Evolutionary conservation across 2,113 vertebrate genomes (phyloP), one percentile per base, ranked within the genome.

Genomic region (Albula glossodonta): DNA sequence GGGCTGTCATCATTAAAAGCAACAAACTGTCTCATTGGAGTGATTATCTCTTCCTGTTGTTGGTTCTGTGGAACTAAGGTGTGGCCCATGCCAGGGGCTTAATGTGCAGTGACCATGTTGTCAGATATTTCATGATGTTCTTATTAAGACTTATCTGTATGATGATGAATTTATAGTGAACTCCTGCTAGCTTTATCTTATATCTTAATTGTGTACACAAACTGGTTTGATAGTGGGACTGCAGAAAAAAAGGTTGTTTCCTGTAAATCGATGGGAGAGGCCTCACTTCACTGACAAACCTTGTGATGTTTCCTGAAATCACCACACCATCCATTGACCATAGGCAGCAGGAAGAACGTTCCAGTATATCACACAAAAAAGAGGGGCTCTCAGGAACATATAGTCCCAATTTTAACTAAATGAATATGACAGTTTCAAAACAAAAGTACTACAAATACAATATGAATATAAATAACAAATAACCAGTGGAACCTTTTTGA

Each of bases 61-160:
- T 53, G 77, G 48, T 17, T 53, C 83, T 6, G 74, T 52, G 13
- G 83, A 78, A 22, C 7, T 78, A 74, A 78, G 83, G 50, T 57
- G 66, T 77, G 57, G 74, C 83, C 31, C 83, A 48, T 52, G n/a
- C 66, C 51, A 19, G 52, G 66, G 70, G 53, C 22, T 78, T 41
- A 51, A 13, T 22, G 15, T 48, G 63, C 51, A 41, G 17, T 77
- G 31, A 81, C 82, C 56, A 86, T 86, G 50, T n/a, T n/a, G 50
- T 25, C 10, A 48, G 9, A 60, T 51, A 41, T n/a, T 82, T 17
- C 31, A 22, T 80, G 50, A 8, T 3, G 48, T 31, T 66, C 17
- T 19, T 22, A 19, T 19, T 22, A 22, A 66, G 60, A 9, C 19
- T 0, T 19, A 66, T 19, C 60, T 5, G 60, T 66, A 5, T 66